A percentile compares a stretch with the other conserved stretches of the same genome.
phyloP scores from a whole-genome alignment of 2,888 invertebrate species.

The Ophion slaviceki region DNA sequence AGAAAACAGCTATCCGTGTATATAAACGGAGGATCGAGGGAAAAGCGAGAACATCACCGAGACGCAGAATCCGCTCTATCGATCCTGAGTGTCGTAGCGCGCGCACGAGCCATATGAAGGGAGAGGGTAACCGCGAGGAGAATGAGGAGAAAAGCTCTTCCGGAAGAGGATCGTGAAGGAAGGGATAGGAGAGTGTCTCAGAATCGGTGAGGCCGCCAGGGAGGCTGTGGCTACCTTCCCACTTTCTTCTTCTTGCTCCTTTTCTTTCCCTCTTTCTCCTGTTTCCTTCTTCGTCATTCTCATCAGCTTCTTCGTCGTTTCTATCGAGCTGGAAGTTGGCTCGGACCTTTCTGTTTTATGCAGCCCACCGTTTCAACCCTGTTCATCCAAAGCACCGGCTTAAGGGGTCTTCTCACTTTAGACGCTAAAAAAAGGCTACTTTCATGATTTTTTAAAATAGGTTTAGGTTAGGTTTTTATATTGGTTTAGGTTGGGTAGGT shows the following conservation, averaged over 20 bases:
- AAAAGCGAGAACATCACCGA: constrained; percentile 66
- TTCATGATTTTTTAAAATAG: no score
- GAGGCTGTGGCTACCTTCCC: constrained; percentile 24
- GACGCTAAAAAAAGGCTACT: no score
- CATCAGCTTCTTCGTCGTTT: constrained; percentile 26
- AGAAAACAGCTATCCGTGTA: constrained; percentile 9
- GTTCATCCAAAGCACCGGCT: constrained; percentile 17
- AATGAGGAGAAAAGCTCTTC: constrained; percentile 30
- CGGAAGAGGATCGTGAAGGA: constrained; percentile 39
- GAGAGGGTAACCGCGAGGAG: constrained; percentile 40
- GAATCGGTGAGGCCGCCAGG: constrained; percentile 45
- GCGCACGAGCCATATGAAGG: constrained; percentile 43
- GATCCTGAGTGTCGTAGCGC: constrained; percentile 59
- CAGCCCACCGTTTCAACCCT: constrained; percentile 20
- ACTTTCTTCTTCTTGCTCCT: constrained; percentile 26
- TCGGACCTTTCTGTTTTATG: constrained; percentile 32
- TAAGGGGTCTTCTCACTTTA: neutral
- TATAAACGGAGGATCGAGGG: constrained; percentile 30
- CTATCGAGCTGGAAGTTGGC: constrained; percentile 39
- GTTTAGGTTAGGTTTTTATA: no score
- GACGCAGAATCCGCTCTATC: constrained; percentile 77
- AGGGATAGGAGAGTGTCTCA: constrained; percentile 32
- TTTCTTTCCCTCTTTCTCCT: constrained; percentile 27
- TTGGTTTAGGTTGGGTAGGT: no score
- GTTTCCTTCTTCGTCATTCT: constrained; percentile 16